These are phyloP conservation scores for Otis tarda DNA, from an alignment of 2,113 vertebrate genomes.

Conservation along the genomic window DNA sequence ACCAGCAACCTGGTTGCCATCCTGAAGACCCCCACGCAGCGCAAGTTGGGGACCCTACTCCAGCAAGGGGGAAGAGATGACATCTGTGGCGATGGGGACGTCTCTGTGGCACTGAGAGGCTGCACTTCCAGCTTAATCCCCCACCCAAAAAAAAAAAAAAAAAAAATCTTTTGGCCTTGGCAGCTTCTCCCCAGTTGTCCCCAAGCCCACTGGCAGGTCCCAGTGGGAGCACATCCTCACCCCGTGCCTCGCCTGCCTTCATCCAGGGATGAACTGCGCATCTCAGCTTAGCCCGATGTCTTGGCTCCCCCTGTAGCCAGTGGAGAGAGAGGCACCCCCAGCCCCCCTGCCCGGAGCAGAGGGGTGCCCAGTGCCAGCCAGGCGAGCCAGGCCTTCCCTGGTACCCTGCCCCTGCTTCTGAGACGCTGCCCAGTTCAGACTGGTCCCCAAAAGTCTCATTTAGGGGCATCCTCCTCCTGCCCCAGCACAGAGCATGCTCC, in stretches of 20 bases:
- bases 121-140: not conserved
- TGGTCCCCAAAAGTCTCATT: not conserved
- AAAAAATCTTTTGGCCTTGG: accelerated
- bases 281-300: not conserved
- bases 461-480: accelerated
- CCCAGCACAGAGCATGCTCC: not conserved
- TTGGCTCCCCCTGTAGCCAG: constrained; percentile 65
- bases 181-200: not conserved
- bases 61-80: not conserved
- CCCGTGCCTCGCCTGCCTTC: not conserved
- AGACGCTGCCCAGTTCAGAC: not conserved
- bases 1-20: accelerated
- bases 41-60: accelerated
- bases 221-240: not conserved
- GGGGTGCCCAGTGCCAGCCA: not conserved
- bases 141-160: too few species aligned
- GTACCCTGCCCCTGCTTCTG: accelerated
- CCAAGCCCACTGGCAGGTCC: not conserved
- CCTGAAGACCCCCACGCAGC: not conserved
- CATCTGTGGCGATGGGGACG: not conserved
- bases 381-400: not conserved
- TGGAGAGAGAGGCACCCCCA: constrained; percentile 8
- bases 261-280: accelerated
- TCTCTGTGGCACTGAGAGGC: accelerated
- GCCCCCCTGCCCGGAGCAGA: not conserved